Base-by-base conservation (phyloP, 2,888 invertebrate genomes). In the Ganaspis brasiliensis region DNA sequence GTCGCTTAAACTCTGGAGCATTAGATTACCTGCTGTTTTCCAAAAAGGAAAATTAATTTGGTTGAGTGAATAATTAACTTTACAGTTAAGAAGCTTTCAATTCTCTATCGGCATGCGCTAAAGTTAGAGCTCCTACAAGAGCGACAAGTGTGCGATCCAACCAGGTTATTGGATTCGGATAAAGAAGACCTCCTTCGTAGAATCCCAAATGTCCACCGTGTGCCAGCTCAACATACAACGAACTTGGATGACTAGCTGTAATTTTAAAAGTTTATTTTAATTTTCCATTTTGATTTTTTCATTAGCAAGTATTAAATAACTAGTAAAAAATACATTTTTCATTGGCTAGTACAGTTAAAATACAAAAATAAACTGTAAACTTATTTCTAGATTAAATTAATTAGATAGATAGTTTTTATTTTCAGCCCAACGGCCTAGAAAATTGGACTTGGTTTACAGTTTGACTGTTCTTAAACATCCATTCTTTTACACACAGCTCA, bases 151-250 rank as follows among this genome's bases (percentile, higher is more conserved):
- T 95, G 59, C 97, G 94, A 92, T 98, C 98, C 78, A 98, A 92
- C 98, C 98, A 98, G 77, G 98, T 98, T 76, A 98, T 96, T 0
- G 97, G 96, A 89, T 97, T 96, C 0, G 98, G 98, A 91, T 97
- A 96, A 1, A 98, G 89, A 31, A 96, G 92, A 19, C 97, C 97
- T 10, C 98, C 98, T 92, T 98, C 98, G 91, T 98, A 98, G 92
- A 97, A 98, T 21, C 98, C 98, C 82, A 98, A 93, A 92, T 98
- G 98, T 3, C 98, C 98, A 12, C 98, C 98, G 90, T 98, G 98
- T 10, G 97, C 95, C 26, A 97, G 92, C 90, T 97, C 96, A 74
- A 98, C 92, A 88, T 95, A 97, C 84, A 97, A 93, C 2, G 94
- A 93, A 85, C 95, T 95, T 71, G 93, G 93, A 77, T 94, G 94